phyloP scores from a whole-genome alignment of 2,113 vertebrate species.

The Desmodus rotundus region DNA sequence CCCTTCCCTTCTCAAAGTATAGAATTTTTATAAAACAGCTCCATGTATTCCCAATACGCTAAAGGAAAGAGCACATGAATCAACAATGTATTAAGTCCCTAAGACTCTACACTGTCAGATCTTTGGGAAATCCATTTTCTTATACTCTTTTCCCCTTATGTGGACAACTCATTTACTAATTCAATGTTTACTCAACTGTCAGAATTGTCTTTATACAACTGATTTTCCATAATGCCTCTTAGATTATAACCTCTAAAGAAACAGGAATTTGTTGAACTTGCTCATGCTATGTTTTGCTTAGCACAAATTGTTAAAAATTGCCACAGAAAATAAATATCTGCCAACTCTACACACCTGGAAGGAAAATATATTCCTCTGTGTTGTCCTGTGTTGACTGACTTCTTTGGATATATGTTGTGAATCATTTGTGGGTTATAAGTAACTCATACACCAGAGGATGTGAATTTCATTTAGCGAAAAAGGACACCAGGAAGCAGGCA shows the following conservation, averaged over 20 bases:
- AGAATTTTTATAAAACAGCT: not conserved
- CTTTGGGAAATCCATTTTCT: not conserved
- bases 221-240: not conserved
- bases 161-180: not conserved
- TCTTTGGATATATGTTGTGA: conserved; percentile 6
- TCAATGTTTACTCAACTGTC: not conserved
- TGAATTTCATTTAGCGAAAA: not conserved
- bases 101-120: not conserved
- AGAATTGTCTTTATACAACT: not conserved
- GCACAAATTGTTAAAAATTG: not conserved
- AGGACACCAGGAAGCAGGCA: not conserved
- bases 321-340: not conserved
- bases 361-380: not conserved
- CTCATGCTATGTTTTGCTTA: not conserved
- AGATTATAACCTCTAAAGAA: not conserved
- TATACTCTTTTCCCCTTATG: not conserved
- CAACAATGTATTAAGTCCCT: not conserved
- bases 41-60: not conserved
- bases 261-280: conserved; percentile 3
- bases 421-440: not conserved
- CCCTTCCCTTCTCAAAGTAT: not conserved
- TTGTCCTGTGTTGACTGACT: not conserved
- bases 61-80: not conserved
- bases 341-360: not conserved
- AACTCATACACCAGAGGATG: not conserved